A percentile compares a stretch with the other conserved stretches of the same genome.
These are phyloP conservation scores for Eupeodes latifasciatus DNA, from an alignment of 2,888 invertebrate species.

Conservation along the genomic window DNA sequence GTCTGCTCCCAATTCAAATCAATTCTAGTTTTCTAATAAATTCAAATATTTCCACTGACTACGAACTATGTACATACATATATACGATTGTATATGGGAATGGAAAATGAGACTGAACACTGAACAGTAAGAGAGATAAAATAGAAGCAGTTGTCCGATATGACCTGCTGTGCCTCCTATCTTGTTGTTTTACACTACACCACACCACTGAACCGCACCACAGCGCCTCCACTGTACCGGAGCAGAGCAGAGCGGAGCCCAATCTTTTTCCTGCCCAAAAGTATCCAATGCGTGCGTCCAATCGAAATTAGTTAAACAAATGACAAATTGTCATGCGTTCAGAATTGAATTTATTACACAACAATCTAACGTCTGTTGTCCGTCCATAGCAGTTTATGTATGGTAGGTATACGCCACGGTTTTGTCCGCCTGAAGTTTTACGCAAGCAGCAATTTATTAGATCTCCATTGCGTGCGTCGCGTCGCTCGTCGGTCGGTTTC, in stretches of 20 bases:
- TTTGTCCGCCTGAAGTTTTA: constrained; percentile 36
- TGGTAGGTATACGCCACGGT: neutral
- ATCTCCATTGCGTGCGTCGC: neutral
- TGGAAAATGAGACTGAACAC: no score
- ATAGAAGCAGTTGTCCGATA: constrained; percentile 22
- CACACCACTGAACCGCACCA: no score
- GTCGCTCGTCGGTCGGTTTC: no score
- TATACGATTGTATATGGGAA: no score
- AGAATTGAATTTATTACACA: constrained; percentile 68
- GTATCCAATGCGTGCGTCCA: constrained; percentile 53
- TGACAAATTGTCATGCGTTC: constrained; percentile 74
- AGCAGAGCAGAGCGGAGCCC: neutral
- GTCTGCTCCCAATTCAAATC: constrained; percentile 73
- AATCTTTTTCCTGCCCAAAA: neutral
- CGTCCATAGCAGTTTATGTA: neutral
- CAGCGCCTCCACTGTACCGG: no score
- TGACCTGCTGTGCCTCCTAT: constrained; percentile 8
- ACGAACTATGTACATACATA: no score
- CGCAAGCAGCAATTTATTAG: constrained; percentile 51
- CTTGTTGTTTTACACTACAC: no score
- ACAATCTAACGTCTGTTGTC: constrained; percentile 45
- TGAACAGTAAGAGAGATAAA: constrained; percentile 24
- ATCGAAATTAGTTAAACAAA: constrained; percentile 73
- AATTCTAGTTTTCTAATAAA: constrained; percentile 64
- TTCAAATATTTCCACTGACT: constrained; percentile 49